Evolutionary conservation across 2,113 vertebrate genomes (phyloP), one percentile per base, ranked within the genome.

Genomic region (Anolis sagrei): DNA sequence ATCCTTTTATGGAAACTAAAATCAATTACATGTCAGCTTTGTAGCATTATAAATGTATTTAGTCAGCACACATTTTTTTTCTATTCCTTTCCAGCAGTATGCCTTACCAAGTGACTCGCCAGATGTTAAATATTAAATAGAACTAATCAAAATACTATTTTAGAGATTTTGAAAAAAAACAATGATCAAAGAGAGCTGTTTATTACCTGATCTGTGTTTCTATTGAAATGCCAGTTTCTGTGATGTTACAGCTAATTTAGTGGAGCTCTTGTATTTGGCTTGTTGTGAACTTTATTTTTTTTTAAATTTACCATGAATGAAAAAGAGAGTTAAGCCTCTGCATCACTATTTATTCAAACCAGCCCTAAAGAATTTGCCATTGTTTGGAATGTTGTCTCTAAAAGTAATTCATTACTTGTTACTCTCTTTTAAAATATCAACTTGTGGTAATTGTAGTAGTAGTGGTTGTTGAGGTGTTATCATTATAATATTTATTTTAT

Each of bases 121-220:
- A 96, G 96, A 96, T 97, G 96, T 97, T 97, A 97, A 97, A 97
- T 97, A 97, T 97, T 97, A 97, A 97, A 95, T 96, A 97, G 95
- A 96, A 95, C 95, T 96, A 97, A 97, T 97, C 96, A 96, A 96
- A 97, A 93, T 95, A 93, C 93, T 94, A 95, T 96, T 96, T 93
- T 95, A 93, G 96, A 95, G 95, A 93, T 95, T 96, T 58, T 34
- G 3, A 95, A 95, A 95, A 95, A 95, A 95, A 95, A 95, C 94
- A 96, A 92, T 93, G 96, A 96, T 96, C 96, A 97, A 97, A 97
- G 95, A 89, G 95, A 95, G 90, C 95, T 96, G 96, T 96, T 97
- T 97, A 96, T 96, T 96, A 97, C 93, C 94, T 95, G 94, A 95
- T 96, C 94, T 92, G 94, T 93, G 92, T 95, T 95, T 93, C 94